phyloP scores from a whole-genome alignment of 2,888 invertebrate species.

The Hypena proboscidalis region DNA sequence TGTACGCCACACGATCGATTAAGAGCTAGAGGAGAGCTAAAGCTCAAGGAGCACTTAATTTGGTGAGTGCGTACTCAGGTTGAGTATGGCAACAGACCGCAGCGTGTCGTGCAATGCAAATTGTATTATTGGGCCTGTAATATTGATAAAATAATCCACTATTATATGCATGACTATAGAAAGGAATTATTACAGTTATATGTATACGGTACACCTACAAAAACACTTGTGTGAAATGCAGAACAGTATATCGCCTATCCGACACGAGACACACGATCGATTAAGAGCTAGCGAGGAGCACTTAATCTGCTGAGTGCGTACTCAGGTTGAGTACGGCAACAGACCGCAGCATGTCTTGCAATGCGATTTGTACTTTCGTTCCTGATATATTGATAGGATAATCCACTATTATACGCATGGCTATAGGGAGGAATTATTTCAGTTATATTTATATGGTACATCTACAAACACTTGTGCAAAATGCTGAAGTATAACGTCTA shows the following conservation, averaged over 20 bases:
- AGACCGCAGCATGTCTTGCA: constrained; percentile 29
- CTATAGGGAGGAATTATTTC: too few species aligned
- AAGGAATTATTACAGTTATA: too few species aligned
- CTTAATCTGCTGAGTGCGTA: constrained; percentile 55
- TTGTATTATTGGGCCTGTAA: neutral
- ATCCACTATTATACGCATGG: too few species aligned
- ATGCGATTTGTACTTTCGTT: constrained; percentile 12
- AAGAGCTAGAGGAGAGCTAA: constrained; percentile 41
- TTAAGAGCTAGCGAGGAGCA: constrained; percentile 44
- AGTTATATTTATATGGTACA: too few species aligned
- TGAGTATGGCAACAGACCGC: constrained; percentile 40
- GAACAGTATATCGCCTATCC: too few species aligned
- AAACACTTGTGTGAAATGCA: too few species aligned
- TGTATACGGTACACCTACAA: too few species aligned
- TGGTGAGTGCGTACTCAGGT: constrained; percentile 49
- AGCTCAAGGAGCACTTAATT: constrained; percentile 50
- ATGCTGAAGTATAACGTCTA: too few species aligned
- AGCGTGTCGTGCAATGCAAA: constrained; percentile 17
- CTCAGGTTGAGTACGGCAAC: constrained; percentile 41
- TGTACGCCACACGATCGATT: constrained; percentile 34
- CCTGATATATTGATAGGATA: too few species aligned
- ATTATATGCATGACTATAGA: too few species aligned
- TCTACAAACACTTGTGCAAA: too few species aligned
- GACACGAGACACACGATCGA: constrained; percentile 32
- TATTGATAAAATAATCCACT: too few species aligned